Evolutionary conservation across 1,140 invertebrate genomes (phyloP).

Genomic region (Atta texana): DNA sequence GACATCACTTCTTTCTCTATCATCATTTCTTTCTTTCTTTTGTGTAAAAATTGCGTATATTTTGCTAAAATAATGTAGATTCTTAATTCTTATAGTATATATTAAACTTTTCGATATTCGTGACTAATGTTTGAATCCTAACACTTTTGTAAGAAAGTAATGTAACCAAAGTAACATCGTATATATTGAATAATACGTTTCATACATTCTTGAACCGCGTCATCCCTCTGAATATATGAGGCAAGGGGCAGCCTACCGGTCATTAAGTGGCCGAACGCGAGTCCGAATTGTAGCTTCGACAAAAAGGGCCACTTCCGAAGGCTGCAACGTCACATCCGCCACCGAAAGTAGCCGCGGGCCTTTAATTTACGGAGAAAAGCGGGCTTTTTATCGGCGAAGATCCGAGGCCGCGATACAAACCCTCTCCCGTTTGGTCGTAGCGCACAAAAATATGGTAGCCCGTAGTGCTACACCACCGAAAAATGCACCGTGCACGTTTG

Average conservation of each 20-base stretch:
- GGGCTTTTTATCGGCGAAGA: conserved; percentile 71
- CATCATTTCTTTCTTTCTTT: not conserved
- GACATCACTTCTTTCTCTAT: not conserved
- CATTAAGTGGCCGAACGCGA: conserved; percentile 64
- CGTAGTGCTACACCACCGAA: conserved; percentile 43
- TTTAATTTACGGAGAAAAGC: conserved; percentile 78
- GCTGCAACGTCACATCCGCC: conserved; percentile 78
- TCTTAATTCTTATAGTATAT: not conserved
- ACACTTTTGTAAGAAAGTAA: not conserved
- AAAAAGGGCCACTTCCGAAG: conserved; percentile 78
- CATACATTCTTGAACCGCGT: conserved; percentile 17
- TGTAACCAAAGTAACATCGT: no score
- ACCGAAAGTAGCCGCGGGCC: conserved; percentile 75
- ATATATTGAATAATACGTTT: conserved; percentile 8
- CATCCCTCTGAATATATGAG: conserved; percentile 52
- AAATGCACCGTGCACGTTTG: conserved; percentile 37
- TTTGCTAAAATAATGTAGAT: not conserved
- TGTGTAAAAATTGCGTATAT: not conserved
- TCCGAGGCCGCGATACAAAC: conserved; percentile 68
- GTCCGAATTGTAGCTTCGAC: conserved; percentile 63
- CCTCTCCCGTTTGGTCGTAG: conserved; percentile 20
- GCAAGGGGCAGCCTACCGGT: conserved; percentile 54
- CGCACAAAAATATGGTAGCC: conserved; percentile 32
- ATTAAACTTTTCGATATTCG: not conserved
- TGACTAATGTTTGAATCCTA: not conserved